Percentiles rank a stretch among this genome's conserved stretches.
Conservation (phyloP, 1,140 invertebrate species). For the Neotoxoptera formosana region DNA sequence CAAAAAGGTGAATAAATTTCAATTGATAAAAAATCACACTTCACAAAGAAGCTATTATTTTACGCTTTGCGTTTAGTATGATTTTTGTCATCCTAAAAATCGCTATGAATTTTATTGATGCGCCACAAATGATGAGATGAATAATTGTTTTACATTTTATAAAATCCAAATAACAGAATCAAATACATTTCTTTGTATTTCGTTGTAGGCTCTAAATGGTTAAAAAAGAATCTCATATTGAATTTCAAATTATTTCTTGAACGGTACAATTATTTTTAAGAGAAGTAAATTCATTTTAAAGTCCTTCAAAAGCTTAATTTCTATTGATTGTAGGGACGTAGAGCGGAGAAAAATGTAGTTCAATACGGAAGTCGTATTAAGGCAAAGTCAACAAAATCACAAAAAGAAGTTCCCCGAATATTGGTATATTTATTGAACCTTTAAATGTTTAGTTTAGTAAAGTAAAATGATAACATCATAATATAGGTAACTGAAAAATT, state of each 20-base stretch:
- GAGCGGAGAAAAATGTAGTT: not conserved
- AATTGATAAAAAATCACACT: not conserved
- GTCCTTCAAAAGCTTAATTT: not conserved
- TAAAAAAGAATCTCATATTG: not conserved
- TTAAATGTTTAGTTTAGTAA: not conserved
- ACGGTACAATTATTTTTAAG: not conserved
- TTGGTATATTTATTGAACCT: not conserved
- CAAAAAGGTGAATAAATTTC: not conserved
- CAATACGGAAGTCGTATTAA: not conserved
- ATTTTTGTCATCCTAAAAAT: not conserved
- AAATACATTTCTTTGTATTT: not conserved
- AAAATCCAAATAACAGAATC: not conserved
- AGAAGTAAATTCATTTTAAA: not conserved
- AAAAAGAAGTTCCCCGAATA: not conserved
- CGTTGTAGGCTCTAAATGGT: not conserved
- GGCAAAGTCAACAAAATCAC: not conserved
- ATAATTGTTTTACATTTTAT: not conserved
- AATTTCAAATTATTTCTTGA: not conserved
- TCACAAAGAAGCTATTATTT: not conserved
- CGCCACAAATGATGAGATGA: not conserved
- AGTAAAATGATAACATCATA: not conserved
- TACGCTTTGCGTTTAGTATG: not conserved
- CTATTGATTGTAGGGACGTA: not conserved
- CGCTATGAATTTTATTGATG: not conserved
- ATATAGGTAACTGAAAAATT: too few relatives aligned